Evolutionary conservation across 2,888 invertebrate genomes (phyloP).

Genomic region (Hydriomena furcata): DNA sequence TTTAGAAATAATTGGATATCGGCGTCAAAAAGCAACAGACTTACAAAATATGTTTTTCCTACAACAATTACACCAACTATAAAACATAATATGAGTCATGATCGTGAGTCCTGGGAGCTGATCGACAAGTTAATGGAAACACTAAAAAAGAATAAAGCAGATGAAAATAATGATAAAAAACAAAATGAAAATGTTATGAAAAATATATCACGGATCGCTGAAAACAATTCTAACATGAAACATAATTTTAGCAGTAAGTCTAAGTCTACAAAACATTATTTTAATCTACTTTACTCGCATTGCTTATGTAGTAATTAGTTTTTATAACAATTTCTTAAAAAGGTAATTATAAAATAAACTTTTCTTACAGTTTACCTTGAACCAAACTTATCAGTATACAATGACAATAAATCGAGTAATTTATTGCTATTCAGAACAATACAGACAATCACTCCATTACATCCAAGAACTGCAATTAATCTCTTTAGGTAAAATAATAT

Average conservation of each 20-base stretch:
- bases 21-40: slow-evolving; percentile 11
- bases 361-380: slow-evolving; percentile 17
- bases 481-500: not conserved
- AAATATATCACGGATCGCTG: slow-evolving; percentile 30
- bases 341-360: not conserved
- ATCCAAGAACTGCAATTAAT: not conserved
- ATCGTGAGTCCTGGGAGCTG: slow-evolving; percentile 39
- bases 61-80: slow-evolving; percentile 11
- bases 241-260: slow-evolving; percentile 53
- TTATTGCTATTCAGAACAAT: slow-evolving; percentile 15
- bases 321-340: not conserved
- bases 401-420: slow-evolving; percentile 19
- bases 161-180: not conserved
- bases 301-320: not conserved
- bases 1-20: slow-evolving; percentile 1
- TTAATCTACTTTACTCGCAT: no score
- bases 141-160: slow-evolving; percentile 38
- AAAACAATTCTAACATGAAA: slow-evolving; percentile 43
- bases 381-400: slow-evolving; percentile 29
- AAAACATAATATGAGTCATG: slow-evolving; percentile 8
- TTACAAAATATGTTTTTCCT: slow-evolving; percentile 30
- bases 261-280: no score
- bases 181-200: not conserved
- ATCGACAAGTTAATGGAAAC: slow-evolving; percentile 50
- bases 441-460: not conserved